These are phyloP conservation scores for Platysteira castanea DNA, from an alignment of 2,113 vertebrate genomes.

Conservation along the genomic window DNA sequence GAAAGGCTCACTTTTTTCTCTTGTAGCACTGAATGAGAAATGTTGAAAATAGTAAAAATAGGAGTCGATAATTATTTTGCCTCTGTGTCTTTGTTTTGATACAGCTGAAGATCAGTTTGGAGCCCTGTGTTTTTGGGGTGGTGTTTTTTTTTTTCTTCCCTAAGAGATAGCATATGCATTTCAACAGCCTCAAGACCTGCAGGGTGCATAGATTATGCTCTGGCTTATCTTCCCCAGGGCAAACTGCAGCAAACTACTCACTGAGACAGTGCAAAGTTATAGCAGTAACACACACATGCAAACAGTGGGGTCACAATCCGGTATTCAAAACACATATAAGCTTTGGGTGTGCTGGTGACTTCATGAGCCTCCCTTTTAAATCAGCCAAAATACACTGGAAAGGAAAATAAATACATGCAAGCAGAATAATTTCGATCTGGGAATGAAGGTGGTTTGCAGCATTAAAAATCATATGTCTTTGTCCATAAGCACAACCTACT, in stretches of 20 bases:
- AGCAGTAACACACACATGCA: neutral
- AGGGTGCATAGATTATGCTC: neutral
- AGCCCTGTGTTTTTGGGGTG: neutral
- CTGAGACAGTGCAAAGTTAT: neutral
- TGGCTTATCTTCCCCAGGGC: neutral
- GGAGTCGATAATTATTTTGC: neutral
- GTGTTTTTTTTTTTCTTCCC: neutral
- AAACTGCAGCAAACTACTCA: neutral
- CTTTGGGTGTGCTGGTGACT: constrained; percentile 16
- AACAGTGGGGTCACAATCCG: neutral
- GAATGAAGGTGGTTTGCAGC: neutral
- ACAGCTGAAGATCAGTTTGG: neutral
- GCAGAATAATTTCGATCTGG: neutral
- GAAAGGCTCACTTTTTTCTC: neutral
- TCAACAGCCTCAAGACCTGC: neutral
- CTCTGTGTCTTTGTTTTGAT: neutral
- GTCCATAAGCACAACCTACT: neutral
- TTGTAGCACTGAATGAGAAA: neutral
- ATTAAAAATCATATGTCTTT: neutral
- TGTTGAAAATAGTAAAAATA: neutral
- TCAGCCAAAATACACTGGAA: neutral
- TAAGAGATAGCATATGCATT: neutral
- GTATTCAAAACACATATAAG: neutral
- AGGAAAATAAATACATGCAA: neutral
- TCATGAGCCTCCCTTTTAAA: neutral